A percentile compares a stretch with the other conserved stretches of the same genome.
Evolutionary conservation across 1,140 invertebrate species (phyloP).

Genomic region (Charaxes varanes): DNA sequence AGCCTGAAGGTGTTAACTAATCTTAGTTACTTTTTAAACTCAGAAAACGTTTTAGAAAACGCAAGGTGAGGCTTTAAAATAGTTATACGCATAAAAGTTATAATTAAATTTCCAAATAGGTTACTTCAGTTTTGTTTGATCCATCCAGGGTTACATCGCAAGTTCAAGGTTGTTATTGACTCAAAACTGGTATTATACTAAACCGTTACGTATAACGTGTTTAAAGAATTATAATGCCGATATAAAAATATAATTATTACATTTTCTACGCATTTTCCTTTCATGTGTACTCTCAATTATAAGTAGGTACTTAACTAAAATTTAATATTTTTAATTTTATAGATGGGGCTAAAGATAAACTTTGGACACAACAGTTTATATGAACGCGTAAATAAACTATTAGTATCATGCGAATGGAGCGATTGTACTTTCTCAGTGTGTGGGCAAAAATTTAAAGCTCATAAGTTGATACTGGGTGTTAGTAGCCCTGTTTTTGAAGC

Average conservation of each 20-base stretch:
- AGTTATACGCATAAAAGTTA: too few species aligned
- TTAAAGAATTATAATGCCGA: constrained; percentile 1
- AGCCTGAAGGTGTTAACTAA: neutral
- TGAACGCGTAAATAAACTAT: constrained; percentile 63
- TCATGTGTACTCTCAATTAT: neutral
- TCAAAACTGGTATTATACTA: constrained; percentile 16
- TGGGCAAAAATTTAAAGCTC: constrained; percentile 74
- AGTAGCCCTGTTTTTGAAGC: constrained; percentile 86
- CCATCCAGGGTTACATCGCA: constrained; percentile 20
- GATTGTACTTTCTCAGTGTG: constrained; percentile 74
- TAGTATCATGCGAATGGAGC: constrained; percentile 70
- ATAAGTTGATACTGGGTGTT: constrained; percentile 80
- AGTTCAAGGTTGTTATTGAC: constrained; percentile 26
- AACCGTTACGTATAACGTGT: constrained; percentile 20
- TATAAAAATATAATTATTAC: too few species aligned
- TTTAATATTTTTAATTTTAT: constrained; percentile 23
- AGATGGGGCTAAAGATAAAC: constrained; percentile 47
- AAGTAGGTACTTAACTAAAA: neutral
- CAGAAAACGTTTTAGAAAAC: too few species aligned
- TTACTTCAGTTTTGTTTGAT: too few species aligned
- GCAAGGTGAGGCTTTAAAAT: too few species aligned
- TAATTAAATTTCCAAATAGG: too few species aligned
- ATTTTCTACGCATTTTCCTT: neutral
- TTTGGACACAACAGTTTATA: constrained; percentile 49
- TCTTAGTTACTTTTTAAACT: too few species aligned